Percentiles rank a stretch among this genome's conserved stretches.
Evolutionary conservation across 1,140 invertebrate genomes (phyloP).

Genomic region (Hycleus cichorii): DNA sequence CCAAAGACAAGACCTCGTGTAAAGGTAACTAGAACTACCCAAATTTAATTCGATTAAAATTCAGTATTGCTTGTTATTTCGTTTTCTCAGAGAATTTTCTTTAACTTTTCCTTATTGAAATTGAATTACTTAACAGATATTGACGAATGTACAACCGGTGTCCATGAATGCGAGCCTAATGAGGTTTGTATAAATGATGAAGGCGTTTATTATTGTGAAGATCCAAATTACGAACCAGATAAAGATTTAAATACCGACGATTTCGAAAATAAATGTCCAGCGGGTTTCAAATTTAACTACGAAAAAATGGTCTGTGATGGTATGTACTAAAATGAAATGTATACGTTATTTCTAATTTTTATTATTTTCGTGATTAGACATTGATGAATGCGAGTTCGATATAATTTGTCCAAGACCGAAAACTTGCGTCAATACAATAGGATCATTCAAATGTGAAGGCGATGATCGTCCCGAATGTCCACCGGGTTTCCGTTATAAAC

Average conservation of each 20-base stretch:
- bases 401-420: conserved; percentile 46
- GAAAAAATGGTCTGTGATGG: conserved; percentile 59
- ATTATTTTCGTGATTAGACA: conserved; percentile 44
- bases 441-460: conserved; percentile 56
- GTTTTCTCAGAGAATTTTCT: too few relatives aligned
- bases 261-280: conserved; percentile 45
- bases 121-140: conserved; percentile 29
- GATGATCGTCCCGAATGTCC: conserved; percentile 48
- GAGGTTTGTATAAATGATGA: conserved; percentile 36
- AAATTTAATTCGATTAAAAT: too few relatives aligned
- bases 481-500: conserved; percentile 52
- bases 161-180: conserved; percentile 46
- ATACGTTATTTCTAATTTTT: neutral
- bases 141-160: conserved; percentile 62
- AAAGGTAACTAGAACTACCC: conserved; percentile 29
- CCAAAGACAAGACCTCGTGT: conserved; percentile 60
- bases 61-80: too few relatives aligned
- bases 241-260: conserved; percentile 17
- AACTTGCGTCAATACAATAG: conserved; percentile 58
- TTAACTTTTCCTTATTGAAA: neutral
- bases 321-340: conserved; percentile 35
- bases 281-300: conserved; percentile 55
- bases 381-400: conserved; percentile 56
- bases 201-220: conserved; percentile 32
- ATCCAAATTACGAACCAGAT: conserved; percentile 13